A percentile compares a stretch with the other conserved stretches of the same genome.
Conservation (phyloP, 2,797 vertebrate species). For the Hylomyscus alleni region DNA sequence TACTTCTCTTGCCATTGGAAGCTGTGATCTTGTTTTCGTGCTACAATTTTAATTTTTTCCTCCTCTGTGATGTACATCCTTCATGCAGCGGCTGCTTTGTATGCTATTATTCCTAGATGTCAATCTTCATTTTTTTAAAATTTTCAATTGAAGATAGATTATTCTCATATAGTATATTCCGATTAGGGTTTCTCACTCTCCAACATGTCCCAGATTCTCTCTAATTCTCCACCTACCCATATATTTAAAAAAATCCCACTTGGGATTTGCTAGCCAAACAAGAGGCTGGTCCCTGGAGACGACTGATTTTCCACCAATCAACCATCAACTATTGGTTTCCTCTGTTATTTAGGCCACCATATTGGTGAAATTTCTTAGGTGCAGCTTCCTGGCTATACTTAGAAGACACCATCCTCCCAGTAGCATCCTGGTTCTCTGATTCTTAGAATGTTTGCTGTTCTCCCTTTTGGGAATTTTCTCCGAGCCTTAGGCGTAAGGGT, state of each 20-base stretch:
- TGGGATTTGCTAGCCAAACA: background rate
- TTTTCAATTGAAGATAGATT: background rate
- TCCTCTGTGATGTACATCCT: background rate
- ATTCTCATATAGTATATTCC: background rate
- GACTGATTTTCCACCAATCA: background rate
- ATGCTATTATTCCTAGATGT: background rate
- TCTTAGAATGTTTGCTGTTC: background rate
- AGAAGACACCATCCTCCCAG: background rate
- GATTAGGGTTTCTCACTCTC: background rate
- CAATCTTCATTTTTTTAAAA: background rate
- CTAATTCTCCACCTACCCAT: background rate
- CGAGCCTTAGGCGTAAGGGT: background rate
- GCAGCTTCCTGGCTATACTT: background rate
- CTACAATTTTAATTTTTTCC: background rate
- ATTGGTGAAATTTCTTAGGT: background rate
- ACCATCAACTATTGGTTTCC: background rate
- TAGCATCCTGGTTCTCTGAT: background rate
- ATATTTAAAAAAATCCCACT: background rate
- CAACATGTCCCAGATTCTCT: background rate
- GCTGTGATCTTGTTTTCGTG: background rate
- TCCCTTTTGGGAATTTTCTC: background rate
- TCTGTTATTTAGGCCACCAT: background rate
- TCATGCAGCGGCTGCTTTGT: background rate
- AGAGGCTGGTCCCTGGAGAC: too few relatives aligned
- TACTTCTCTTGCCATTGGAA: background rate